Evolutionary conservation across 1,140 invertebrate genomes (phyloP).

Genomic region (Monomorium pharaonis): DNA sequence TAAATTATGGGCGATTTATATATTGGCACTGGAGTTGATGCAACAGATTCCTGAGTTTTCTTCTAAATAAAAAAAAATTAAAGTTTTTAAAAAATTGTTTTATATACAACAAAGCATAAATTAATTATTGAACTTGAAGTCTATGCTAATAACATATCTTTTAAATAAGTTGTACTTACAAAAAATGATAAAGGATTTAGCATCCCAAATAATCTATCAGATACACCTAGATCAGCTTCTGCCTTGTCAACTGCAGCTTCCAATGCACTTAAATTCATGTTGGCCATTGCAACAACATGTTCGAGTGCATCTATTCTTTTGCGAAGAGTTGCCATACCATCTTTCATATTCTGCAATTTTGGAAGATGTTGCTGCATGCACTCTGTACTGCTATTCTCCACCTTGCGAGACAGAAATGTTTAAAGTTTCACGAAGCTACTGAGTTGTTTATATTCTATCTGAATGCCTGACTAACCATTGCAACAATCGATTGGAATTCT

Average conservation of each 20-base stretch:
- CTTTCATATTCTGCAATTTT: slow-evolving; percentile 63
- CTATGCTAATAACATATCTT: not conserved
- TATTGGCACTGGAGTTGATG: slow-evolving; percentile 25
- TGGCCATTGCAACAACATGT: slow-evolving; percentile 73
- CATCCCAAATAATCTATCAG: slow-evolving; percentile 76
- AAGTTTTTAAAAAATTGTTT: not conserved
- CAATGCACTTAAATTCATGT: slow-evolving; percentile 71
- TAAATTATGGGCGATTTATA: slow-evolving; percentile 72
- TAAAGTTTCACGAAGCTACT: not conserved
- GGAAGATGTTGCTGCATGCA: slow-evolving; percentile 74
- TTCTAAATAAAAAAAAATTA: slow-evolving; percentile 61
- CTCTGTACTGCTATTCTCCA: slow-evolving; percentile 71
- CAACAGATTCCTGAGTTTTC: slow-evolving; percentile 67
- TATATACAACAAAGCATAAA: not conserved
- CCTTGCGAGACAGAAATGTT: slow-evolving; percentile 63
- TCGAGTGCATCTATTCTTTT: slow-evolving; percentile 76
- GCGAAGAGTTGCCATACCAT: slow-evolving; percentile 67
- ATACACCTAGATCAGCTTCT: slow-evolving; percentile 75
- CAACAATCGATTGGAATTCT: slow-evolving; percentile 78
- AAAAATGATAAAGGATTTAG: slow-evolving; percentile 76
- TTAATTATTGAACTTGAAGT: slow-evolving; percentile 8
- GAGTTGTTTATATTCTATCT: not conserved
- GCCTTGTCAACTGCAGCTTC: slow-evolving; percentile 76
- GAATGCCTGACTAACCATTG: slow-evolving; percentile 69
- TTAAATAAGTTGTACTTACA: slow-evolving; percentile 51